These are phyloP conservation scores for Penaeus vannamei DNA, from an alignment of 1,140 invertebrate species.

Conservation along the genomic window DNA sequence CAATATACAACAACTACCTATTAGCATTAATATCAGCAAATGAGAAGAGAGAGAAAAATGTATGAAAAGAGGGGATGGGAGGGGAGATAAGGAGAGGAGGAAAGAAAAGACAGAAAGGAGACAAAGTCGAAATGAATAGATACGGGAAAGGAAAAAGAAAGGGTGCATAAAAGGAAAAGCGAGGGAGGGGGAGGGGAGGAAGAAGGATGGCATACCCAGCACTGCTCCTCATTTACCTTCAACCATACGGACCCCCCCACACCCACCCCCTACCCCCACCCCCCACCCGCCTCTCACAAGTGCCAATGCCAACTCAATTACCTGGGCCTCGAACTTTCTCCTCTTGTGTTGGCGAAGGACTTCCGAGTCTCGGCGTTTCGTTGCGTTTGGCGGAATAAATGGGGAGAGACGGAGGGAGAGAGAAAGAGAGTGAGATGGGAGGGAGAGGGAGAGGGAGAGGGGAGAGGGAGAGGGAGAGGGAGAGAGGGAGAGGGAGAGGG, in stretches of 20 bases:
- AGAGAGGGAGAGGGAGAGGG: conserved; percentile 1
- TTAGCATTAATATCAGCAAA: too few relatives aligned
- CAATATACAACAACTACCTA: too few relatives aligned
- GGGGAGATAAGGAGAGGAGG: neutral
- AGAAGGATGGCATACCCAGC: neutral
- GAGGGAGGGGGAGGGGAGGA: neutral
- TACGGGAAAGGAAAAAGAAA: neutral
- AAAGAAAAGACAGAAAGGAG: neutral
- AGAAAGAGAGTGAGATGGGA: neutral
- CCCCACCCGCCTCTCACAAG: too few relatives aligned
- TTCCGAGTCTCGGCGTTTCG: neutral
- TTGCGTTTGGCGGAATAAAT: too few relatives aligned
- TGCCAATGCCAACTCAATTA: too few relatives aligned
- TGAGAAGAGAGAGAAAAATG: too few relatives aligned
- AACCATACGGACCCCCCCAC: too few relatives aligned
- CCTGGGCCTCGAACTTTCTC: too few relatives aligned
- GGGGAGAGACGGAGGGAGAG: neutral
- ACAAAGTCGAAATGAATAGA: neutral
- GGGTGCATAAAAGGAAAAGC: neutral
- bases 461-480: neutral
- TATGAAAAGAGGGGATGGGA: too few relatives aligned
- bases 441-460: neutral
- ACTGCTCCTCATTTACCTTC: too few relatives aligned
- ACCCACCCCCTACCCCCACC: too few relatives aligned
- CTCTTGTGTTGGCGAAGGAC: too few relatives aligned